These are phyloP conservation scores for Labeo catla DNA, from an alignment of 2,113 vertebrate genomes.

Conservation along the genomic window DNA sequence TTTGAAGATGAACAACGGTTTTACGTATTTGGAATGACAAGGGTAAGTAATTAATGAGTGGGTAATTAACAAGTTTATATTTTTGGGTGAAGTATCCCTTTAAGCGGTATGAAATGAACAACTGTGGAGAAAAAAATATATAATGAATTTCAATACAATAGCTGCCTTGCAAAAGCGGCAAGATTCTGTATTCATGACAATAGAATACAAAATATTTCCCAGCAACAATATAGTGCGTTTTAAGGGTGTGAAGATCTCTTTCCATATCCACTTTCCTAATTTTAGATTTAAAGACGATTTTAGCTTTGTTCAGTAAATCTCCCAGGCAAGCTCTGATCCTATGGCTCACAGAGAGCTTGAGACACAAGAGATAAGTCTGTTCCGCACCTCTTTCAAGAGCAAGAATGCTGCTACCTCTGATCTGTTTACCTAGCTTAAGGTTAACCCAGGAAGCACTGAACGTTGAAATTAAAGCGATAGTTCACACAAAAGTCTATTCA, in stretches of 20 bases:
- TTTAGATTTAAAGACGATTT: background rate
- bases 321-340: background rate
- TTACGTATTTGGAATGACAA: too few relatives aligned
- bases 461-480: background rate
- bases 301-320: conserved; percentile 10
- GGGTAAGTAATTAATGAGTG: too few relatives aligned
- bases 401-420: background rate
- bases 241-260: background rate
- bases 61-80: too few relatives aligned
- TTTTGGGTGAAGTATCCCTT: too few relatives aligned
- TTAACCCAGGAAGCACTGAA: conserved; percentile 15
- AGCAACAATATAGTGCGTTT: background rate
- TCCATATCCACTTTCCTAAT: background rate
- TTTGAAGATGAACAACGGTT: too few relatives aligned
- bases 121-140: background rate
- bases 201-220: background rate
- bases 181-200: background rate
- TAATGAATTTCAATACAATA: background rate
- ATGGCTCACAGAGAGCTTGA: conserved; percentile 6
- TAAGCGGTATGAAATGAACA: background rate
- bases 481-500: conserved; percentile 6
- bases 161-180: background rate
- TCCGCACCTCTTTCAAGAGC: background rate
- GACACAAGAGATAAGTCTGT: background rate
- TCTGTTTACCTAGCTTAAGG: conserved; percentile 9